Evolutionary conservation across 2,113 vertebrate genomes (phyloP), one percentile per base, ranked within the genome.

Genomic region (Tor tambroides): DNA sequence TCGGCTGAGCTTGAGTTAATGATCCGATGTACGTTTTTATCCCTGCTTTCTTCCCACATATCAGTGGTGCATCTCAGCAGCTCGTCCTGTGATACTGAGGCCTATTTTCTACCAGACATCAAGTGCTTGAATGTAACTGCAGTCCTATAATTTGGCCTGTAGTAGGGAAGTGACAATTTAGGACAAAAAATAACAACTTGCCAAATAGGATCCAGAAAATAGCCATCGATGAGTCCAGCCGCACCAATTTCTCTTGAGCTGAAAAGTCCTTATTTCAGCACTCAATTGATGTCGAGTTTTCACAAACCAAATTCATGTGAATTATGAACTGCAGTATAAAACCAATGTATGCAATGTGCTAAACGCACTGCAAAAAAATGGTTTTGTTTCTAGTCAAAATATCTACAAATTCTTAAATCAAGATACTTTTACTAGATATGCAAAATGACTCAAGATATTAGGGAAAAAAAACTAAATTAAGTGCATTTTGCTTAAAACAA

Each of bases 1-100:
- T 90, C 84, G 87, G 87, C 85, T 26, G 46, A 32, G 21, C 35
- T 23, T 61, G 46, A 72, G 32, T 77, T 87, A 81, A 86, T 63
- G 54, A 77, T 63, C 49, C 14, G 6, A 76, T 76, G 72, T 46
- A 12, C 0, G 6, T 46, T 49, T 76, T 7, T 8, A 2, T 8
- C 41, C 14, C 23, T 17, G 41, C 23, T 63, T 80, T 35, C 21
- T 61, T 15, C 30, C 11, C 4, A n/a, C 32, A 38, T 23, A 61
- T 80, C 17, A 61, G 1, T 15, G 74, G 74, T 61, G 21, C 51
- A 63, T 63, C 59, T 80, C 59, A 41, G 72, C 12, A 46, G 41
- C 72, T 76, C 15, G 15, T 19, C 19, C 28, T 30, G n/a, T 49
- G 38, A 65, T 49, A 69, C 67, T 51, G 46, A 83, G 38, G 17